These are phyloP conservation scores for Anticlea derivata DNA, from an alignment of 2,888 invertebrate species.

Conservation along the genomic window DNA sequence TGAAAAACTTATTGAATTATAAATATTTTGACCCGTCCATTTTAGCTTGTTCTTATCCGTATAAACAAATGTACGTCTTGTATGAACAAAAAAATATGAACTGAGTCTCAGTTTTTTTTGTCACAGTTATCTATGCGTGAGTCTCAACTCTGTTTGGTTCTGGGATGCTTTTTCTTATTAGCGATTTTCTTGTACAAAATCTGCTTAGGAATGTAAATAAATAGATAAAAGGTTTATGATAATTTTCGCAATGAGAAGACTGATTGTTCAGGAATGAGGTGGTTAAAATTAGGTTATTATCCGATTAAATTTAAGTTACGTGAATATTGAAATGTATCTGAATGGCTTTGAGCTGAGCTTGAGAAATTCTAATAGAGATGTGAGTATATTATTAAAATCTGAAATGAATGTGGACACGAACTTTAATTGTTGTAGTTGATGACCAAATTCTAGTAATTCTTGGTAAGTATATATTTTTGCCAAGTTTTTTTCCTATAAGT, in stretches of 20 bases:
- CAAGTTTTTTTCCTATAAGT: background rate
- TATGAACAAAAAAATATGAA: background rate
- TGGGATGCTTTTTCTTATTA: conserved; percentile 12
- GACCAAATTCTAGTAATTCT: conserved; percentile 22
- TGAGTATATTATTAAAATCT: conserved; percentile 7
- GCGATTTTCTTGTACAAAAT: conserved; percentile 49
- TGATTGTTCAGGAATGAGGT: conserved; percentile 79
- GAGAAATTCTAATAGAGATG: conserved; percentile 14
- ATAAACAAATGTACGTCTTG: too few relatives aligned
- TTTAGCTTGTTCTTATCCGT: conserved; percentile 47
- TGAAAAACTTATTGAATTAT: conserved; percentile 19
- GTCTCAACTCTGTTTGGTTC: background rate
- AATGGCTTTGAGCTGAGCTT: conserved; percentile 35
- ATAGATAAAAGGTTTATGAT: conserved; percentile 64
- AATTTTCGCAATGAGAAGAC: conserved; percentile 83
- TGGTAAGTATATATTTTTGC: too few relatives aligned
- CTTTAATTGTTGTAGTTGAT: conserved; percentile 8
- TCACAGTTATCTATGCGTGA: background rate
- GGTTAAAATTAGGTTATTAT: conserved; percentile 72
- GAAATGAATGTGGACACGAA: conserved; percentile 2
- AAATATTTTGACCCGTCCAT: conserved; percentile 46
- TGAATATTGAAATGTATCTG: conserved; percentile 55
- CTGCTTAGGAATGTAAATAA: conserved; percentile 61
- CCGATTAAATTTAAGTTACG: conserved; percentile 69
- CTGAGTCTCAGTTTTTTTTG: background rate